Evolutionary conservation across 2,113 vertebrate species (phyloP).

Genomic region (Lophura nycthemera): DNA sequence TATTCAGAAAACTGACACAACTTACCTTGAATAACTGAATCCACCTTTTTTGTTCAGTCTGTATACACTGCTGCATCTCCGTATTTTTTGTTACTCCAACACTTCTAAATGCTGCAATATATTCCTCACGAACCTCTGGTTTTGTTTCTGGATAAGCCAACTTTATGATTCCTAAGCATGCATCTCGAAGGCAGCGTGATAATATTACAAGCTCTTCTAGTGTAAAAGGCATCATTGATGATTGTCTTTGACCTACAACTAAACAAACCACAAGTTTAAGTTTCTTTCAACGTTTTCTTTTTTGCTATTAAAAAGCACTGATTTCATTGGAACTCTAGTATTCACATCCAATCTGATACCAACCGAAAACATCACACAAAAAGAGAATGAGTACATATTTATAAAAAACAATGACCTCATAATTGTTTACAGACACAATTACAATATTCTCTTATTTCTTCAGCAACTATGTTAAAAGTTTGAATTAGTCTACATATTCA

Average conservation of each 20-base stretch:
- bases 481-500: background rate
- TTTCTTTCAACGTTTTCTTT: background rate
- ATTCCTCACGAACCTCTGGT: conserved; percentile 92
- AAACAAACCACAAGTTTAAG: background rate
- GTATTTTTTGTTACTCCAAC: conserved; percentile 89
- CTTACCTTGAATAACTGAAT: conserved; percentile 96
- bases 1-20: background rate
- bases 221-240: conserved; percentile 98
- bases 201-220: conserved; percentile 89
- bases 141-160: conserved; percentile 96
- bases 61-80: conserved; percentile 90
- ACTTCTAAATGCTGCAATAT: conserved; percentile 91
- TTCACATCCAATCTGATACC: background rate
- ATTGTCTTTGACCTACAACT: conserved; percentile 87
- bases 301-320: background rate
- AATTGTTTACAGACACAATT: background rate
- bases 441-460: background rate
- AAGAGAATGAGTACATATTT: background rate
- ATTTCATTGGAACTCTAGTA: background rate
- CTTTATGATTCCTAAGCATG: conserved; percentile 96
- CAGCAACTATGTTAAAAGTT: background rate
- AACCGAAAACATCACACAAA: background rate
- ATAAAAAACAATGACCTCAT: background rate
- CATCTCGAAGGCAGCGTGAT: conserved; percentile 94
- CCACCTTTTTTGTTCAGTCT: conserved; percentile 93